Evolutionary conservation across 2,113 vertebrate species (phyloP).

Genomic region (Prunella fulvescens): DNA sequence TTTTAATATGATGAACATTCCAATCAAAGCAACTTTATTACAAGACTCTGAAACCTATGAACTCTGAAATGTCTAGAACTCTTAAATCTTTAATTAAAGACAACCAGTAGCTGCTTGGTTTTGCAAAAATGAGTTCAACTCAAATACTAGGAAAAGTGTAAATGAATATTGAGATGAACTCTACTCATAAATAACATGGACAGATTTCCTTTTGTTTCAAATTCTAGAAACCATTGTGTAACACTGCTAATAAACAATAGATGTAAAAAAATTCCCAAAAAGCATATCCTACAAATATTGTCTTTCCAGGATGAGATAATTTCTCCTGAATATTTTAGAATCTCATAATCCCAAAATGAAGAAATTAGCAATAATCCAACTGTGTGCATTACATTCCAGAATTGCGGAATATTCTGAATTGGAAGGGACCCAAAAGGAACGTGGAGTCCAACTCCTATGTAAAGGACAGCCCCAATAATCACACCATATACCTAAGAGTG

Average conservation of each 20-base stretch:
- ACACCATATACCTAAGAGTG: fast-evolving
- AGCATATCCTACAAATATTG: background rate
- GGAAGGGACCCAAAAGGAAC: background rate
- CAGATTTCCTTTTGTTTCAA: background rate
- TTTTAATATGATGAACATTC: background rate
- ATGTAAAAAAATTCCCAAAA: background rate
- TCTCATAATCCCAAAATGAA: background rate
- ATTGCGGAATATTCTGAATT: background rate
- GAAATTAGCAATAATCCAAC: background rate
- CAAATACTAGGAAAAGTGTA: background rate
- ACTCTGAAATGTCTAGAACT: background rate
- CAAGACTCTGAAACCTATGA: background rate
- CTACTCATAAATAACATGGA: background rate
- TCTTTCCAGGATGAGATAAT: background rate
- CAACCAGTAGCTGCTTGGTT: background rate
- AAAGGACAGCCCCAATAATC: background rate
- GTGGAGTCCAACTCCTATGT: background rate
- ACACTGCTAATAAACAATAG: background rate
- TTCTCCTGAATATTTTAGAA: background rate
- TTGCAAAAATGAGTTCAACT: background rate
- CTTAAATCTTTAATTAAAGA: background rate
- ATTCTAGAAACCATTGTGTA: background rate
- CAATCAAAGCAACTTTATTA: background rate
- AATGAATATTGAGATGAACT: background rate
- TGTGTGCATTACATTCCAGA: background rate